Percentiles rank a stretch among this genome's conserved stretches.
Conservation (phyloP, 2,888 invertebrate genomes). For the Acronicta psi region DNA sequence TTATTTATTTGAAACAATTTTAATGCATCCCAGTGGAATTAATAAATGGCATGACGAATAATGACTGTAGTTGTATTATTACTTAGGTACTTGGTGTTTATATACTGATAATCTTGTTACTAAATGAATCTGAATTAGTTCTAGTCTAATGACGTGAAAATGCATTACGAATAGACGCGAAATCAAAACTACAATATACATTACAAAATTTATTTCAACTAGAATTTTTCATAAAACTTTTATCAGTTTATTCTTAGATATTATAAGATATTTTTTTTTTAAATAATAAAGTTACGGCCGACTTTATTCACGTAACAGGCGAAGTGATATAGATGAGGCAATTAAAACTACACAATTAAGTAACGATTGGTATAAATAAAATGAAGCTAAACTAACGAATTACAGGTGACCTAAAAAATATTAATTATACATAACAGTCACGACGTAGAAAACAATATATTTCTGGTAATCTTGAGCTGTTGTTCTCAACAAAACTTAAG, state of each 20-base stretch:
- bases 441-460: conserved; percentile 50
- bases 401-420: conserved; percentile 51
- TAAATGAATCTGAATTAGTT: conserved; percentile 14
- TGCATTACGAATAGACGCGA: conserved; percentile 25
- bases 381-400: conserved; percentile 52
- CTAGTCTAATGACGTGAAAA: conserved; percentile 17
- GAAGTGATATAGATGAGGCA: conserved; percentile 49
- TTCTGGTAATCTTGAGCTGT: conserved; percentile 58
- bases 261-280: conserved; percentile 53
- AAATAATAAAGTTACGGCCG: conserved; percentile 49
- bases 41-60: conserved; percentile 50
- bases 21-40: conserved; percentile 42
- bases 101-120: background rate
- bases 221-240: conserved; percentile 76
- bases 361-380: conserved; percentile 67
- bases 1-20: conserved; percentile 53
- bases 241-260: conserved; percentile 71
- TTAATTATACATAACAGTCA: conserved; percentile 54
- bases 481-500: conserved; percentile 49
- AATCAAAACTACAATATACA: conserved; percentile 65
- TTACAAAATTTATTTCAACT: conserved; percentile 86
- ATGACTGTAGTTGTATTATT: conserved; percentile 5
- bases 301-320: conserved; percentile 56
- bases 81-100: background rate
- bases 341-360: conserved; percentile 73